Evolutionary conservation across 2,888 invertebrate species (phyloP).

Genomic region (Isotomurus palustris): DNA sequence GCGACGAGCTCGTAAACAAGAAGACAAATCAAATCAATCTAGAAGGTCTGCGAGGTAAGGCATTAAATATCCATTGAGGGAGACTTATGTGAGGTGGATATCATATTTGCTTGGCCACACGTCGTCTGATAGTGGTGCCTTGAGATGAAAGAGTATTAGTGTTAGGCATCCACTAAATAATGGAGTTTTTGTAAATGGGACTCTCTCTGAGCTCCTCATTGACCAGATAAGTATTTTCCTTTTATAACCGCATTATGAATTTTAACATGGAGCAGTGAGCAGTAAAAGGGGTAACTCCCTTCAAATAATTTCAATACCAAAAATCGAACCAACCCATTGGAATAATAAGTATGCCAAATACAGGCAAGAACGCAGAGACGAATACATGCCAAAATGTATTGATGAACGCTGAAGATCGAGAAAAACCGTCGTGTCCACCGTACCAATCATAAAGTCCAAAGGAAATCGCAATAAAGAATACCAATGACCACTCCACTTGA

Average conservation of each 20-base stretch:
- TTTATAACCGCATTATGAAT: slow-evolving; percentile 16
- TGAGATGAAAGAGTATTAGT: neutral
- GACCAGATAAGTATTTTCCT: slow-evolving; percentile 16
- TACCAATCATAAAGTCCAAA: neutral
- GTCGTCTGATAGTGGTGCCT: too few relatives aligned
- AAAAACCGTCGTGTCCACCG: neutral
- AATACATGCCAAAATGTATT: slow-evolving; percentile 14
- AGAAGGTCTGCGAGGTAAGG: neutral
- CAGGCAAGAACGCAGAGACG: slow-evolving; percentile 4
- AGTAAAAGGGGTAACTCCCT: slow-evolving; percentile 14
- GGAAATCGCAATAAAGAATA: neutral
- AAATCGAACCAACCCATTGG: neutral
- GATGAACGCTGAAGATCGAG: slow-evolving; percentile 8
- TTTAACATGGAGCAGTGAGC: slow-evolving; percentile 7
- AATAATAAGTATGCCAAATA: slow-evolving; percentile 13
- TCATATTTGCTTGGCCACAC: too few relatives aligned
- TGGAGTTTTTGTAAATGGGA: slow-evolving; percentile 9
- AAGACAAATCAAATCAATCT: slow-evolving; percentile 3
- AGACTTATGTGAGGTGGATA: too few relatives aligned
- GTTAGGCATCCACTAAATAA: too few relatives aligned
- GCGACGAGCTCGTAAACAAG: neutral
- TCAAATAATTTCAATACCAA: slow-evolving; percentile 8
- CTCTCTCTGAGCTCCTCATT: slow-evolving; percentile 3
- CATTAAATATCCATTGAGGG: neutral
- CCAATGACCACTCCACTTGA: neutral